phyloP scores from a whole-genome alignment of 2,888 invertebrate species.

The Seira musarum region DNA sequence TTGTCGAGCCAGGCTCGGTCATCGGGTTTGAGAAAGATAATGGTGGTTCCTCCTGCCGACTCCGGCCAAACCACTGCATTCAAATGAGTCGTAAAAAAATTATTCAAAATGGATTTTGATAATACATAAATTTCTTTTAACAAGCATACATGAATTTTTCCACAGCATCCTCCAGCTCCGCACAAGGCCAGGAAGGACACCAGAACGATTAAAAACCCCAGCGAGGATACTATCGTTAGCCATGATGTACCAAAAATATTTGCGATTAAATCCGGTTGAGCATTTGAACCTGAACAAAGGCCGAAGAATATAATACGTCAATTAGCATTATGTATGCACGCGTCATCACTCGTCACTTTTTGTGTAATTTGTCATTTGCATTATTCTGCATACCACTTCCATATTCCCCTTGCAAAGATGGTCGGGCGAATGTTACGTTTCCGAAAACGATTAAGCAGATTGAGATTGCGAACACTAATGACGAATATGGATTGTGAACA shows the following conservation, averaged over 20 bases:
- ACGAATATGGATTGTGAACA: conserved; percentile 35
- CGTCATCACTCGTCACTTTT: too few species aligned
- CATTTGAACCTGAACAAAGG: not conserved
- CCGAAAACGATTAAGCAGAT: conserved; percentile 8
- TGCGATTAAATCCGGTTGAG: not conserved
- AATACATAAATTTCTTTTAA: not conserved
- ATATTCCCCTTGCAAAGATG: not conserved
- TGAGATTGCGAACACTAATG: conserved; percentile 23
- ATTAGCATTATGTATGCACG: too few species aligned
- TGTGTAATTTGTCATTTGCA: too few species aligned
- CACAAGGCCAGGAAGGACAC: conserved; percentile 50
- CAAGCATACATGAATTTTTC: conserved; percentile 54
- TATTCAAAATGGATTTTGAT: not conserved
- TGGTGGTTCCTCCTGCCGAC: conserved; percentile 46
- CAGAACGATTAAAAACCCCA: conserved; percentile 45
- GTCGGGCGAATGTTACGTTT: conserved; percentile 31
- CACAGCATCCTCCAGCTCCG: conserved; percentile 63
- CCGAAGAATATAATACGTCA: too few species aligned
- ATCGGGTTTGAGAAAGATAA: conserved; percentile 67
- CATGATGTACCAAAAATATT: conserved; percentile 33
- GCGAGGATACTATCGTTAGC: conserved; percentile 31
- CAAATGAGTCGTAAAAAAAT: not conserved
- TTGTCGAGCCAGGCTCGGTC: conserved; percentile 52
- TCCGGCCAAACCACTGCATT: conserved; percentile 62
- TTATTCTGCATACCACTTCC: conserved; percentile 27